Base-by-base conservation (phyloP, 2,113 vertebrate genomes). In the Perccottus glenii region DNA sequence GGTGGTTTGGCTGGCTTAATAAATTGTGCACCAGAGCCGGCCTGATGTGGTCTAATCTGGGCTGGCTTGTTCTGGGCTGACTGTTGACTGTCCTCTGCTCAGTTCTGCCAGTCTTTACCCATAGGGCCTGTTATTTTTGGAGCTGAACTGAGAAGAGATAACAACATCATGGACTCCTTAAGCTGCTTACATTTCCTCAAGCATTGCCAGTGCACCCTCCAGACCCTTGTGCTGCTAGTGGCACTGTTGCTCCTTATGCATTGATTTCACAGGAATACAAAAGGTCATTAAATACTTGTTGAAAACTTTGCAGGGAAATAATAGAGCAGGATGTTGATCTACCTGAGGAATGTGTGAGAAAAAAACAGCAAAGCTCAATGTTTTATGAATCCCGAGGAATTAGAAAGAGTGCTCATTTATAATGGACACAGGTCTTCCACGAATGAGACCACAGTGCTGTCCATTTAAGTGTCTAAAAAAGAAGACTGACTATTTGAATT, bases 131-230 rank as follows among this genome's bases (percentile, higher is more conserved):
- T 89, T 91, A 90, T 91, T 91, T 89, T 86, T 75, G 86, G 88
- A 89, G 79, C 87, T 85, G 83, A 85, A 85, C 82, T 87, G 86
- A 88, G 82, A 80, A 82, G 82, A 86, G 82, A 89, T 84, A 87
- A 89, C 88, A 89, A 86, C 88, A 90, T 89, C 86, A 85, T 70
- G 70, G 73, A 60, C 90, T 84, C 79, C 75, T 81, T 88, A 88
- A 90, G 87, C 82, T 83, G 87, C 85, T 90, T 91, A 89, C 79
- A 87, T 89, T 85, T 89, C 85, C 85, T 89, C 80, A 80, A 87
- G 87, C 84, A 70, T 60, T 82, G 83, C 75, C 84, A 73, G 56
- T 72, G 86, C 86, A 79, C 69, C 73, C 70, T 79, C 78, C 71
- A 68, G 69, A 58, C 77, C 82, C 75, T 79, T 44, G 68, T 59